Base-by-base conservation (phyloP, 2,888 invertebrate species). In the Scaptomyza flava region DNA sequence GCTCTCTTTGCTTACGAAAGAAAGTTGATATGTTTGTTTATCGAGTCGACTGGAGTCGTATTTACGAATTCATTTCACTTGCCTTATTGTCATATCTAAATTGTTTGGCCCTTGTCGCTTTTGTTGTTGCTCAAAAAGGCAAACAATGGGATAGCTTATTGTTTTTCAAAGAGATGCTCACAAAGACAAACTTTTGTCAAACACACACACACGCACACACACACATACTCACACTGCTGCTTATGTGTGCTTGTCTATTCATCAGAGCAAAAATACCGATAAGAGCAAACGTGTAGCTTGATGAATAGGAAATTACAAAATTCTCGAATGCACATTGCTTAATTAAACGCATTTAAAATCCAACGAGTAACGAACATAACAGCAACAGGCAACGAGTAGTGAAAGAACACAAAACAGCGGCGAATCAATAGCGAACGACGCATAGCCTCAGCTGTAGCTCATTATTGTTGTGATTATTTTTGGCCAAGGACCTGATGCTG, bases 121-220 rank as follows among this genome's bases (percentile, higher is more conserved):
- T 82, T 84, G 81, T 84, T 87, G 67, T 79, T 87, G 81, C 75
- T 79, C 59, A 68, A 81, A 84, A 81, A 81, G 71, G 51, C 79
- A 82, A 84, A 87, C 82, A 82, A 81, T 87, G 59, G 57, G 68
- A 46, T 61, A 48, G 60, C 58, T 81, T 68, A 87, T 87, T 87
- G 82, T 84, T 79, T 78, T 66, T 68, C 64, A 61, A 69, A 72
- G 54, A 61, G 52, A 71, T 72, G 53, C 78, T 71, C 57, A 84
- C 79, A 79, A 60, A 64, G 51, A 34, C 68, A 56, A 58, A 59
- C 67, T 81, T 64, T 67, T 56, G 23, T 66, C 33, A 33, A 14
- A 12, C 27, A 30, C 30, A 12, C 27, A 42, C 8, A 12, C n/a
- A 36, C 3, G 27, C 17, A 31, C n/a, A 17, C 27, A 7, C 20